Percentiles rank a stretch among this genome's conserved stretches.
phyloP scores from a whole-genome alignment of 2,888 invertebrate genomes.

The Metellina segmentata region DNA sequence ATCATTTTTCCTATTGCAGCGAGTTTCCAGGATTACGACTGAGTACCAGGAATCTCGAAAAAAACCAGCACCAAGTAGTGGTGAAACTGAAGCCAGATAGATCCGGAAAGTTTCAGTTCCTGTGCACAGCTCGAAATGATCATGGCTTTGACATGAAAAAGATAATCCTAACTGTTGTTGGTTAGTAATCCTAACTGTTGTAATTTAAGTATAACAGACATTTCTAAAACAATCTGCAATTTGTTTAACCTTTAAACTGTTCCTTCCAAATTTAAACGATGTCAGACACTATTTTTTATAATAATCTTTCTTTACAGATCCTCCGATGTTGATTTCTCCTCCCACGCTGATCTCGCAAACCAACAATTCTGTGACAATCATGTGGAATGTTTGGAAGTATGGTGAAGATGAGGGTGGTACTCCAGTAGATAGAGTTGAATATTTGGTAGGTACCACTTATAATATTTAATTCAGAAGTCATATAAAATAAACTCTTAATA shows the following conservation, averaged over 20 bases:
- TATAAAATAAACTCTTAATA: too few relatives aligned
- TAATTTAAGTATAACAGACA: too few relatives aligned
- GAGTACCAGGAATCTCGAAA: constrained; percentile 30
- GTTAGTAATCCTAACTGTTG: too few relatives aligned
- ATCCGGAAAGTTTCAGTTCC: constrained; percentile 58
- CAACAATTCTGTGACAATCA: constrained; percentile 32
- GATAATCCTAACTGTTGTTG: constrained; percentile 49
- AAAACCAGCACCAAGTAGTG: constrained; percentile 69
- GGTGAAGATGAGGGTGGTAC: constrained; percentile 62
- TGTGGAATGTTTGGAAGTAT: constrained; percentile 62
- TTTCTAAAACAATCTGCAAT: too few relatives aligned
- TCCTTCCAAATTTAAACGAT: too few relatives aligned
- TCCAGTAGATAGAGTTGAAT: constrained; percentile 56
- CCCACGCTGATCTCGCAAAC: constrained; percentile 35
- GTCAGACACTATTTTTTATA: too few relatives aligned
- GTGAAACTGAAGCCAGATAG: constrained; percentile 62
- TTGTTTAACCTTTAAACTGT: too few relatives aligned
- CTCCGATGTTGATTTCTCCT: constrained; percentile 46
- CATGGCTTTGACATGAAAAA: constrained; percentile 70
- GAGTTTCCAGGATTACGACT: constrained; percentile 48
- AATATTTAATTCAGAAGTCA: too few relatives aligned
- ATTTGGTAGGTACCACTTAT: constrained; percentile 42
- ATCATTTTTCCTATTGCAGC: background rate
- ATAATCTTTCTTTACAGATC: constrained; percentile 46
- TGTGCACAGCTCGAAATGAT: constrained; percentile 58